Percentiles rank a stretch among this genome's conserved stretches.
phyloP scores from a whole-genome alignment of 2,113 vertebrate species.

The Polypterus bichir region DNA sequence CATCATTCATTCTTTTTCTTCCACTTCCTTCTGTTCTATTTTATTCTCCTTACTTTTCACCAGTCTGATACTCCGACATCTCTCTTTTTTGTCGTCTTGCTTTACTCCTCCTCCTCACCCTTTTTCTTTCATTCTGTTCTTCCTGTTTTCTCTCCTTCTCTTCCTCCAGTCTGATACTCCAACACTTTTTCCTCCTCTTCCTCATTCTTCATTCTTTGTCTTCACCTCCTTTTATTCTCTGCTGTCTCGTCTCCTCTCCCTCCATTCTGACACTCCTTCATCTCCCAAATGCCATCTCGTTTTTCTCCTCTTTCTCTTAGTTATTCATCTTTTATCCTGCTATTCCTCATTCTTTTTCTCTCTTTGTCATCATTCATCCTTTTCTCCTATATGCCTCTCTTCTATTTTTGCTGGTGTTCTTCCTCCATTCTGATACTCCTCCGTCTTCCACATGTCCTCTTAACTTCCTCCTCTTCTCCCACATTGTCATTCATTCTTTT shows the following conservation, averaged over 20 bases:
- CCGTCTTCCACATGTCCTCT: neutral
- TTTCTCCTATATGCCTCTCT: too few species aligned
- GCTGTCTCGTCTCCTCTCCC: conserved; percentile 9
- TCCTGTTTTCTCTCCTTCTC: neutral
- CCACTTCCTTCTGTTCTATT: neutral
- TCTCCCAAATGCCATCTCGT: conserved; percentile 25
- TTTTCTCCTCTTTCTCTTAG: conserved; percentile 14
- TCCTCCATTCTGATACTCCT: too few species aligned
- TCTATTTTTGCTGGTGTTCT: too few species aligned
- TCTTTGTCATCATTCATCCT: too few species aligned
- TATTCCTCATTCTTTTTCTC: too few species aligned
- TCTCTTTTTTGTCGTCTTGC: neutral
- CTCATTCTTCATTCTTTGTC: neutral
- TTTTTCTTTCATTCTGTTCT: too few species aligned
- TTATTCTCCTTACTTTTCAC: too few species aligned
- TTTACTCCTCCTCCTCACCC: neutral
- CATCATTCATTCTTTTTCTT: neutral
- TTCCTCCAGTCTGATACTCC: neutral
- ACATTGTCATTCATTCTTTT: conserved; percentile 17
- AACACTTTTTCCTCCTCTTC: neutral
- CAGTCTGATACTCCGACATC: too few species aligned
- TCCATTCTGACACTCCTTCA: too few species aligned
- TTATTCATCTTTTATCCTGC: conserved; percentile 20
- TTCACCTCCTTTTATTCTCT: neutral
- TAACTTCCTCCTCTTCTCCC: conserved; percentile 7